Evolutionary conservation across 2,113 vertebrate genomes (phyloP).

Genomic region (Sterrhoptilus dennistouni): DNA sequence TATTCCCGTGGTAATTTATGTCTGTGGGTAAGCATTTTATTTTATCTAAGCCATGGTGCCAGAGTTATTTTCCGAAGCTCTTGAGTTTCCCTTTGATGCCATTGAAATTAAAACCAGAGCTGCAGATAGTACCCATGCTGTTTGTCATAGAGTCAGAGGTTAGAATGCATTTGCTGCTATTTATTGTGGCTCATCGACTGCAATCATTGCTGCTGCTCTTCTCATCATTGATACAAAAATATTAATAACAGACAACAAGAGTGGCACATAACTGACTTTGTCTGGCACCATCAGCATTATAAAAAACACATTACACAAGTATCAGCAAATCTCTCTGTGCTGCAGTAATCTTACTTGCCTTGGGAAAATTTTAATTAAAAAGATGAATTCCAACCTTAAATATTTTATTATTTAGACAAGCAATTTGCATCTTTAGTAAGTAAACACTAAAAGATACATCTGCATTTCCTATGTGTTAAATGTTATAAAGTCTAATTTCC

Average conservation of each 20-base stretch:
- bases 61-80: slow-evolving; percentile 71
- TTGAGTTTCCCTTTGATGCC: slow-evolving; percentile 76
- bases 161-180: slow-evolving; percentile 70
- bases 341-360: slow-evolving; percentile 45
- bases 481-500: neutral
- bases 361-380: slow-evolving; percentile 61
- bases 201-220: slow-evolving; percentile 49
- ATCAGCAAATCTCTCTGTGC: slow-evolving; percentile 1
- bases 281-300: slow-evolving; percentile 64
- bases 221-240: slow-evolving; percentile 59
- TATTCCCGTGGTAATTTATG: slow-evolving; percentile 75
- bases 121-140: slow-evolving; percentile 57
- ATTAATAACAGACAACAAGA: slow-evolving; percentile 72
- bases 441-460: neutral
- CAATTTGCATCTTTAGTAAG: slow-evolving; percentile 6
- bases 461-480: neutral
- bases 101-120: slow-evolving; percentile 72
- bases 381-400: slow-evolving; percentile 46
- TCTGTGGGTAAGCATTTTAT: slow-evolving; percentile 76
- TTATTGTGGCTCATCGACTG: slow-evolving; percentile 65
- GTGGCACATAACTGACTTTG: slow-evolving; percentile 63
- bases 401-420: slow-evolving; percentile 50
- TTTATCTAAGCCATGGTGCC: slow-evolving; percentile 73
- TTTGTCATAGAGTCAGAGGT: slow-evolving; percentile 73
- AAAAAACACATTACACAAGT: slow-evolving; percentile 10